A percentile compares a stretch with the other conserved stretches of the same genome.
These are phyloP conservation scores for Oligia fasciuncula DNA, from an alignment of 2,888 invertebrate genomes.

Conservation along the genomic window DNA sequence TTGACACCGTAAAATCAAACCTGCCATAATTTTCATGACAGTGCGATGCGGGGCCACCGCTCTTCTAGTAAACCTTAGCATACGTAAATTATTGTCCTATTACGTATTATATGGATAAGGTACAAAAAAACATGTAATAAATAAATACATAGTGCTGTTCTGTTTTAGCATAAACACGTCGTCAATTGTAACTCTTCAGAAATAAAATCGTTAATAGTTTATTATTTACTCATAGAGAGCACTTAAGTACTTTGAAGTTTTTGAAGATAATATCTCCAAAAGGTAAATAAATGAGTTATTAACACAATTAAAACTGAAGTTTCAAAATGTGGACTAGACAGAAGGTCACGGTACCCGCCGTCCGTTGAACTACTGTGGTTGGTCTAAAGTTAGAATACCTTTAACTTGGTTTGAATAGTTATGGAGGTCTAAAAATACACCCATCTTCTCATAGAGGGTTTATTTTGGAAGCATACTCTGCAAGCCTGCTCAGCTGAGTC, in stretches of 20 bases:
- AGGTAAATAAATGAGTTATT: constrained; percentile 16
- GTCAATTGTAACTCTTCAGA: not conserved
- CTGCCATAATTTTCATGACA: not conserved
- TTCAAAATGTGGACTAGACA: constrained; percentile 11
- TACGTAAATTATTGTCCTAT: not conserved
- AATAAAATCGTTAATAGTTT: constrained; percentile 21
- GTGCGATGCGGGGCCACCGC: not conserved
- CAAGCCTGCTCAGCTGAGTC: not conserved
- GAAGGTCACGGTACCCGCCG: not conserved
- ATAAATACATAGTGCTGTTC: not conserved
- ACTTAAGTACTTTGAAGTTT: constrained; percentile 8
- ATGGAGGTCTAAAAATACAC: constrained; percentile 2
- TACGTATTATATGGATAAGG: not conserved
- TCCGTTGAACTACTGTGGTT: constrained; percentile 3
- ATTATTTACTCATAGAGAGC: not conserved
- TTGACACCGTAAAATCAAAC: not conserved
- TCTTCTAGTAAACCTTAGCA: not conserved
- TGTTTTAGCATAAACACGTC: not conserved
- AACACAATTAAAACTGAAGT: constrained; percentile 28
- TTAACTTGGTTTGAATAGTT: constrained; percentile 6
- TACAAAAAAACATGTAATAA: not conserved
- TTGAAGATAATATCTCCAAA: constrained; percentile 23
- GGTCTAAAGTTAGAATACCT: constrained; percentile 15
- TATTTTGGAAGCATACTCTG: not conserved
- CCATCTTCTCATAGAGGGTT: not conserved